Conservation (phyloP, 2,113 vertebrate species). For the Paramisgurnus dabryanus region DNA sequence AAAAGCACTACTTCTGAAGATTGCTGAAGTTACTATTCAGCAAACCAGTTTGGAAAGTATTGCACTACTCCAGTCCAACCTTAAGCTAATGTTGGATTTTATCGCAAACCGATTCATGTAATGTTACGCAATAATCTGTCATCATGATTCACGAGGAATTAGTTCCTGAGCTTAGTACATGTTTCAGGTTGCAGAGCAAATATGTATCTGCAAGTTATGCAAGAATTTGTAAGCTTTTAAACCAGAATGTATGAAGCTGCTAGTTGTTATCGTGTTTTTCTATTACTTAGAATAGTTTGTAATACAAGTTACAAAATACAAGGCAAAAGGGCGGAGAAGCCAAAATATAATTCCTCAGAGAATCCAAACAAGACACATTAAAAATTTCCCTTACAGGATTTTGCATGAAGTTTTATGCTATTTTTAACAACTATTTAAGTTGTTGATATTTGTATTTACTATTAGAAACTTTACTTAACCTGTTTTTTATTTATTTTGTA, state of each 20-base stretch:
- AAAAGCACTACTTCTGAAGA: too few relatives aligned
- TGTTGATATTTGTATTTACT: too few relatives aligned
- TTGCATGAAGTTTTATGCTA: background rate
- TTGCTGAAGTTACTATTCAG: too few relatives aligned
- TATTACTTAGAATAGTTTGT: too few relatives aligned
- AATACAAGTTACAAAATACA: too few relatives aligned
- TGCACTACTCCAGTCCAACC: background rate
- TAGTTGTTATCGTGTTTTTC: background rate
- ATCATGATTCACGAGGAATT: constrained; percentile 8
- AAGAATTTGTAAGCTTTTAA: background rate
- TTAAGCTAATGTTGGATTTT: background rate
- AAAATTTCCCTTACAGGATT: too few relatives aligned
- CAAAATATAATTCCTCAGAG: too few relatives aligned
- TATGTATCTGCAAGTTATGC: constrained; percentile 9
- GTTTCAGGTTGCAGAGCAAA: constrained; percentile 27
- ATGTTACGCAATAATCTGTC: constrained; percentile 31
- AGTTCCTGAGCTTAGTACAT: constrained; percentile 1
- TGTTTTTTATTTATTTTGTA: background rate
- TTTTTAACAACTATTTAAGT: too few relatives aligned
- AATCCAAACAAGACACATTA: too few relatives aligned
- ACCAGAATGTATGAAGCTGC: background rate
- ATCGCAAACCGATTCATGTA: background rate
- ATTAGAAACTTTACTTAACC: too few relatives aligned
- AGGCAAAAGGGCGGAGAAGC: too few relatives aligned
- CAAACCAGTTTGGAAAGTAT: background rate